phyloP scores from a whole-genome alignment of 1,140 invertebrate species.

The Mizuhopecten yessoensis region DNA sequence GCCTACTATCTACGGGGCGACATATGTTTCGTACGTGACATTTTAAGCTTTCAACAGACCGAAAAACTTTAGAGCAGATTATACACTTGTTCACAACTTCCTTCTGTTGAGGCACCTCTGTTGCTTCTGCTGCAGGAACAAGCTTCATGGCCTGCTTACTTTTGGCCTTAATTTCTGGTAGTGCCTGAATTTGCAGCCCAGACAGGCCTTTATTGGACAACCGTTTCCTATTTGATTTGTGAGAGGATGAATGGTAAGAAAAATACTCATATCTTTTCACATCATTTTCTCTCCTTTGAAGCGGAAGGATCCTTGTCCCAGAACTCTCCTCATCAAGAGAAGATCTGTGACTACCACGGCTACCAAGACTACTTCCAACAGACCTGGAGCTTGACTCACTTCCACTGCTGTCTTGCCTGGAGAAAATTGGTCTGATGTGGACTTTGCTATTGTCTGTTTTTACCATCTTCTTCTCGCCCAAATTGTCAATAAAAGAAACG shows the following conservation, averaged over 20 bases:
- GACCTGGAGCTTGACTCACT: constrained; percentile 22
- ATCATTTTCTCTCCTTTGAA: not conserved
- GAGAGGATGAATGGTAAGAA: not conserved
- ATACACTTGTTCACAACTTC: not conserved
- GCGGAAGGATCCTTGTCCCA: not conserved
- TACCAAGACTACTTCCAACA: not conserved
- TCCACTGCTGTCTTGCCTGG: constrained; percentile 30
- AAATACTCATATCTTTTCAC: constrained; percentile 26
- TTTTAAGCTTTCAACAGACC: not conserved
- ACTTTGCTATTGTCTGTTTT: not conserved
- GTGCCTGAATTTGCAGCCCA: not conserved
- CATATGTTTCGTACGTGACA: not conserved
- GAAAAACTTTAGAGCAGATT: not conserved
- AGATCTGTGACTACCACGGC: not conserved
- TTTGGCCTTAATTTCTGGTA: not conserved
- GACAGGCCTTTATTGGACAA: not conserved
- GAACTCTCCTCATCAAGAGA: not conserved
- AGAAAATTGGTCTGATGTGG: not conserved
- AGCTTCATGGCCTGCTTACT: not conserved
- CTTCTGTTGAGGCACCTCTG: not conserved
- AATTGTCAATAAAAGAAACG: constrained; percentile 33
- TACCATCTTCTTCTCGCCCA: not conserved
- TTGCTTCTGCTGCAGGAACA: not conserved
- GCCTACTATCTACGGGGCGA: not conserved
- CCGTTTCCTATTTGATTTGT: not conserved